Evolutionary conservation across 1,140 invertebrate species (phyloP), one percentile per base, ranked within the genome.

Genomic region (Papilio polyxenes): DNA sequence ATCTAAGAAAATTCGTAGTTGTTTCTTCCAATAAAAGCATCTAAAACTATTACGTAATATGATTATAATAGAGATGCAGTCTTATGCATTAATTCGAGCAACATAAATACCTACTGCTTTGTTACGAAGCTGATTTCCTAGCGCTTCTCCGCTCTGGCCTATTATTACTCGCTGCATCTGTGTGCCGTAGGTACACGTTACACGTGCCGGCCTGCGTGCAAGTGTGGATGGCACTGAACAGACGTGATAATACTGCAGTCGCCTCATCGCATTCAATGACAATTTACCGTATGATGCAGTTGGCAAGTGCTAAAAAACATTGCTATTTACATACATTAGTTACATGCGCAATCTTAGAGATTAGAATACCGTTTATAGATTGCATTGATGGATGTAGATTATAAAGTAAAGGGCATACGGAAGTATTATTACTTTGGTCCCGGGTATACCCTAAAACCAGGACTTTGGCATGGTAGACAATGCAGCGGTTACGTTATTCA

Each of bases 101-200:
- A 51, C 20, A 77, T 56, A 77, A 77, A 77, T 77, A 77, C 75
- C 75, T 77, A 80, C 78, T 48, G 78, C 20, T 80, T 80, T 80
- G 78, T 80, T 65, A 80, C 62, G 37, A 80, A 80, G 78, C 78
- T 49, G 56, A 69, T 62, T 80, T 80, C 59, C 78, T 80, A 80
- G 59, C 78, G 59, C 78, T 69, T 80, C 78, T 48, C 31, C 23
- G 62, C 17, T 80, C 62, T 40, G 78, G n/a, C 69, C 59, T 80
- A 69, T 80, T 82, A 84, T 83, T 86, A 84, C 87, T 82, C 85
- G 81, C 48, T 65, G 75, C 37, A 75, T 13, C 75, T 80, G 91
- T 92, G 91, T 92, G 89, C 83, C 75, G 83, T 91, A 77, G 13
- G 23, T 83, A 92, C 88, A 75, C 80, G 74, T 92, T 92, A 91